phyloP scores from a whole-genome alignment of 2,113 vertebrate species.

The Ahaetulla prasina region DNA sequence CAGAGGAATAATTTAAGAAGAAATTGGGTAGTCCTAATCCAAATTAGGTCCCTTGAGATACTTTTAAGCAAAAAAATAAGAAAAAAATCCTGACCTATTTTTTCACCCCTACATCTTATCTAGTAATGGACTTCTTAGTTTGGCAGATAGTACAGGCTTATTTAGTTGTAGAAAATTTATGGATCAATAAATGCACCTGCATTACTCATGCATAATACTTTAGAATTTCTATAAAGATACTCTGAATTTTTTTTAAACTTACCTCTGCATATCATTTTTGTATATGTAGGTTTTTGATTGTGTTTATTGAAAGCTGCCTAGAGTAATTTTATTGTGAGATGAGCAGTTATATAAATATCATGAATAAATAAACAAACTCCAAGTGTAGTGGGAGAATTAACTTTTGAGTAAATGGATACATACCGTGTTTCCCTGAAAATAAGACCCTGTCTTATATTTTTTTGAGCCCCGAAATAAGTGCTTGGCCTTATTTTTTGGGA shows the following conservation, averaged over 20 bases:
- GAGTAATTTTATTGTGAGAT: background rate
- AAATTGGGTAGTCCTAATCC: background rate
- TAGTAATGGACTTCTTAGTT: background rate
- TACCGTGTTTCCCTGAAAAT: too few species aligned
- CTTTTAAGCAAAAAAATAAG: background rate
- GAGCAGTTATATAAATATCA: background rate
- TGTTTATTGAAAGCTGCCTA: background rate
- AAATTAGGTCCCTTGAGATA: background rate
- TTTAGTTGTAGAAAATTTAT: background rate
- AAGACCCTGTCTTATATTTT: too few species aligned
- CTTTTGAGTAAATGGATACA: background rate
- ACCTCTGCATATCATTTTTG: background rate
- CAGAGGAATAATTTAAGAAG: background rate
- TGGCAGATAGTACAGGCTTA: background rate
- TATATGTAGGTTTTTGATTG: background rate
- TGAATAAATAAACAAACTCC: background rate
- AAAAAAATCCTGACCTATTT: background rate
- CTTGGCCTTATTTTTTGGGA: too few species aligned
- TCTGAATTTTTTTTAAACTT: background rate
- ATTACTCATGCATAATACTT: background rate
- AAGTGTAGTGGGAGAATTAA: background rate
- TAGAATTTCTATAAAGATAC: background rate
- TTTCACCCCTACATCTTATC: background rate
- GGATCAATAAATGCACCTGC: background rate
- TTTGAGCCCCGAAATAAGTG: too few species aligned